Percentiles rank a stretch among this genome's conserved stretches.
These are phyloP conservation scores for Drosophila azteca DNA, from an alignment of 1,140 invertebrate genomes.

Conservation along the genomic window DNA sequence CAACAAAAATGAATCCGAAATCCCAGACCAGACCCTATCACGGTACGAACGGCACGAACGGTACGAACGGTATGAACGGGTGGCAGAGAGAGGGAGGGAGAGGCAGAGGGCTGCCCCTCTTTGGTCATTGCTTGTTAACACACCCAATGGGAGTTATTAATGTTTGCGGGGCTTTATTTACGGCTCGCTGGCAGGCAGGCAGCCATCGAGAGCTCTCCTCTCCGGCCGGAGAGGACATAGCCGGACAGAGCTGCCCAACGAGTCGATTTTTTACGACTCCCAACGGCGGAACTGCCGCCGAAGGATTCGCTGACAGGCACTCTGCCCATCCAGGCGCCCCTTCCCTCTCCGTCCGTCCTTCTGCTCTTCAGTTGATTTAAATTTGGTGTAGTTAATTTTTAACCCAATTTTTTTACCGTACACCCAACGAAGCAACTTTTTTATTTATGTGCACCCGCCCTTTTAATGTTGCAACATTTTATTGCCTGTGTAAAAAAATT, in stretches of 20 bases:
- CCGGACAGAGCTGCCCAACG: slow-evolving; percentile 33
- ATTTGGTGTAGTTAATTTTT: slow-evolving; percentile 81
- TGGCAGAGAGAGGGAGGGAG: not conserved
- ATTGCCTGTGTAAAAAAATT: slow-evolving; percentile 48
- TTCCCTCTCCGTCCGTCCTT: slow-evolving; percentile 3
- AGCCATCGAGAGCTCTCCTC: slow-evolving; percentile 8
- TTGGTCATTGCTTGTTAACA: slow-evolving; percentile 82
- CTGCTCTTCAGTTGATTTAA: slow-evolving; percentile 67
- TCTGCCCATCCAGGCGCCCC: not conserved
- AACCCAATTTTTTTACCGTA: slow-evolving; percentile 64
- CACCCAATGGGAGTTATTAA: slow-evolving; percentile 81
- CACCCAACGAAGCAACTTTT: slow-evolving; percentile 20
- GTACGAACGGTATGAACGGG: too few relatives aligned
- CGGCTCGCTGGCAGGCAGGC: slow-evolving; percentile 60
- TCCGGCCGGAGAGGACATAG: slow-evolving; percentile 16
- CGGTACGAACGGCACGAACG: not conserved
- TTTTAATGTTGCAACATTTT: slow-evolving; percentile 77
- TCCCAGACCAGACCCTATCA: slow-evolving; percentile 35
- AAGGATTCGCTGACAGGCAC: slow-evolving; percentile 71
- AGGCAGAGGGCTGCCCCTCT: slow-evolving; percentile 32
- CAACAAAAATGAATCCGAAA: slow-evolving; percentile 51
- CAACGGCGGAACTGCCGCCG: slow-evolving; percentile 36
- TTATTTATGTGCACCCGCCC: slow-evolving; percentile 75
- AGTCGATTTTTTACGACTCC: slow-evolving; percentile 78
- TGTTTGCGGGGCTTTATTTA: slow-evolving; percentile 79